Evolutionary conservation across 92 coral and sea anemone species (phyloP), one percentile per base, ranked within the genome.

Genomic region (Phymanthus crucifer): DNA sequence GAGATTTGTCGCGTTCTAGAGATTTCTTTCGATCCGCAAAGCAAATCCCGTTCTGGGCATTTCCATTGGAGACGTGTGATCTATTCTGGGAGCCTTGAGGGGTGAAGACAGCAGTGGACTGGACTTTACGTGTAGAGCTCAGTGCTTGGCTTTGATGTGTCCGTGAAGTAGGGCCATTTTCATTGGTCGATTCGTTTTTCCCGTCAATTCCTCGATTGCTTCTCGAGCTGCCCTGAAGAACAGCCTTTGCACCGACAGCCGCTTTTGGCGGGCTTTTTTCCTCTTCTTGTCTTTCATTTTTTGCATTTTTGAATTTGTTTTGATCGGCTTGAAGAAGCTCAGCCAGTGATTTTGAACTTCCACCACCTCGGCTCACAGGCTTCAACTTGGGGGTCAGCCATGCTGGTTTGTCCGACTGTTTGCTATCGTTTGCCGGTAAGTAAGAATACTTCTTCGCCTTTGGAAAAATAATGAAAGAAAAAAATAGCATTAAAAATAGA

Each of bases 301-400:
- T 71, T 32, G 19, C 45, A 9, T 64, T 50, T 11, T 48, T 27
- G 3, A 35, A 46, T 57, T 79, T 85, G 74, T n/a, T 73, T 27
- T 87, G 61, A 72, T 90, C 88, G 17, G 71, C 56, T 40, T 87
- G 81, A 27, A 83, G 76, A 8, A 87, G 75, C 46, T 65, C 77
- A 14, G 86, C 40, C 66, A 80, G 76, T 38, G 87, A 84, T 32
- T 66, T 66, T 24, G 81, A 1, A 11, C 58, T 16, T 0, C 70
- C 78, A 32, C 83, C 84, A 5, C 27, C 56, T 6, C 80, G 77
- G 33, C 23, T 52, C 13, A 86, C 80, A 82, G 72, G 72, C 32
- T 40, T 80, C 0, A 90, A 81, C 69, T 64, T 76, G 14, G 82
- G 89, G 21, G 83, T 87, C n/a, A 70, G 70, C 94, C 97, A 92